phyloP scores from a whole-genome alignment of 1,140 invertebrate species.

The Heliconius melpomene region DNA sequence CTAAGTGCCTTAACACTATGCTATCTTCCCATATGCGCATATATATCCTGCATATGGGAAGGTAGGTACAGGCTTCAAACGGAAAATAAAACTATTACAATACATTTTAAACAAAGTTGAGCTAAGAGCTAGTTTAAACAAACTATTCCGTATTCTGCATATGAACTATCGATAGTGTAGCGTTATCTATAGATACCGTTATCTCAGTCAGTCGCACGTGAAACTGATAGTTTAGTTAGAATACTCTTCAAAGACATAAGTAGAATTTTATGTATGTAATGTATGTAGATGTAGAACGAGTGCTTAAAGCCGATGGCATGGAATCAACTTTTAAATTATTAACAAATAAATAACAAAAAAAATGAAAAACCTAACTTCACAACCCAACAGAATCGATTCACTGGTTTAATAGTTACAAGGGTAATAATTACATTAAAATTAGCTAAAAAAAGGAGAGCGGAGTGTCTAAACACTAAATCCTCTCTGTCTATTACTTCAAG shows the following conservation, averaged over 20 bases:
- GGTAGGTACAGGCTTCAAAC: no score
- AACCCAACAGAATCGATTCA: no score
- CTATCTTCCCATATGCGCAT: no score
- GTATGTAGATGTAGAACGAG: background rate
- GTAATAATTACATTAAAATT: background rate
- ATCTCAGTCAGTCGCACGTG: background rate
- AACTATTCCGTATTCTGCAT: background rate
- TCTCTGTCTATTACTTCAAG: background rate
- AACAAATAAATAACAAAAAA: no score
- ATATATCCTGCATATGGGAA: no score
- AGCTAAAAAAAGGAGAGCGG: background rate
- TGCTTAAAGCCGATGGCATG: no score
- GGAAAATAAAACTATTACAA: no score
- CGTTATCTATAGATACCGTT: slow-evolving; percentile 12
- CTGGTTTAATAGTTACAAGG: no score
- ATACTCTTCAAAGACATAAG: background rate
- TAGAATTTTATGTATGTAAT: background rate
- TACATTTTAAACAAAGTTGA: no score
- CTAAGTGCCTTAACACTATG: no score
- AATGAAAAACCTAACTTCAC: no score
- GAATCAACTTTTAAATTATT: no score
- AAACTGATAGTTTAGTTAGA: background rate
- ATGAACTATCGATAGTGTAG: background rate
- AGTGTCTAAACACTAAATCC: background rate
- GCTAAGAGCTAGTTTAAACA: background rate